A percentile compares a stretch with the other conserved stretches of the same genome.
Conservation (phyloP, 1,140 invertebrate genomes). For the Heliconius nattereri region DNA sequence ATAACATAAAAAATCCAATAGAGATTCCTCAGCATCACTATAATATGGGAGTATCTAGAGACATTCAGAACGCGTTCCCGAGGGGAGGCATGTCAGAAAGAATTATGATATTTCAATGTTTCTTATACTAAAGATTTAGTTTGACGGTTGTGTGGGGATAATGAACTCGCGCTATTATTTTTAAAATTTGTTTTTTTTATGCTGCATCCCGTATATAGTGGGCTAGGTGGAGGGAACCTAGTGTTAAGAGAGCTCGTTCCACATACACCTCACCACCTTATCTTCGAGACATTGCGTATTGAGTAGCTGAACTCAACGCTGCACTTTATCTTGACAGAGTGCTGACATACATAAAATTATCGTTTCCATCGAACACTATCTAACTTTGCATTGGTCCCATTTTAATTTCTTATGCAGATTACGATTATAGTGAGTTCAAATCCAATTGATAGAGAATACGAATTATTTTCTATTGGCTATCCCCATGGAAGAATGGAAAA, state of each 20-base stretch:
- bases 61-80: conserved; percentile 4
- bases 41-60: conserved; percentile 3
- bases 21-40: conserved; percentile 8
- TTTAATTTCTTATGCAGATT: too few species aligned
- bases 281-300: background rate
- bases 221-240: background rate
- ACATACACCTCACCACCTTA: too few species aligned
- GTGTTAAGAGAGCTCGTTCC: background rate
- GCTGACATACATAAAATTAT: too few species aligned
- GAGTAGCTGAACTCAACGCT: background rate
- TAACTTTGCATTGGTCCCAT: too few species aligned
- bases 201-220: background rate
- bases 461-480: too few species aligned
- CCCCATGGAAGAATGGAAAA: too few species aligned
- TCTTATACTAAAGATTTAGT: conserved; percentile 25
- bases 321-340: background rate
- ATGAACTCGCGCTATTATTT: background rate
- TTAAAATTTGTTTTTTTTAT: background rate
- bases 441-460: too few species aligned
- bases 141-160: background rate
- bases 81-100: conserved; percentile 40
- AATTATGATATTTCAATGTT: conserved; percentile 53
- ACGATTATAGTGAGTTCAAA: too few species aligned
- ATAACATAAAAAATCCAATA: conserved; percentile 14
- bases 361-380: too few species aligned